A percentile compares a stretch with the other conserved stretches of the same genome.
These are phyloP conservation scores for Ceratina australensis DNA, from an alignment of 1,140 invertebrate species.

Conservation along the genomic window DNA sequence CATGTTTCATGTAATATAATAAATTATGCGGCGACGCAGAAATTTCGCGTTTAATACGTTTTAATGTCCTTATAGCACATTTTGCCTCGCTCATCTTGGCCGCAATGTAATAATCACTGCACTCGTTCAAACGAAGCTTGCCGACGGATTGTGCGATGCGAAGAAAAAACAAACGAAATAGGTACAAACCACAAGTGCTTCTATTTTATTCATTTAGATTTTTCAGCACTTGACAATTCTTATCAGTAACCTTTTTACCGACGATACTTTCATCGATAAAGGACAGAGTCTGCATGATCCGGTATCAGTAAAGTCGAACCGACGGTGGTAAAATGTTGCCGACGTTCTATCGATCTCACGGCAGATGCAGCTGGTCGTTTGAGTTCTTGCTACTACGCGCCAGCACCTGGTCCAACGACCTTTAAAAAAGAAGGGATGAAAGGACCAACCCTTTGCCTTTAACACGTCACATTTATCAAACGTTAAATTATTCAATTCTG, in stretches of 20 bases:
- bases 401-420: constrained; percentile 50
- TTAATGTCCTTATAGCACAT: constrained; percentile 28
- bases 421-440: background rate
- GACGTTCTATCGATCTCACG: constrained; percentile 45
- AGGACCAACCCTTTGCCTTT: background rate
- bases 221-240: too few species aligned
- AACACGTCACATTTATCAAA: too few species aligned
- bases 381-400: constrained; percentile 5
- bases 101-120: too few species aligned
- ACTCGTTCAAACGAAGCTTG: too few species aligned
- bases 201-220: background rate
- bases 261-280: constrained; percentile 23
- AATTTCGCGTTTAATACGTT: constrained; percentile 28
- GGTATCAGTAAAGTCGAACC: constrained; percentile 7
- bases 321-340: constrained; percentile 20
- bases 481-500: too few species aligned
- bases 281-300: background rate
- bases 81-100: constrained; percentile 1
- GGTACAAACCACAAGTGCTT: background rate
- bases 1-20: constrained; percentile 38
- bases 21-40: constrained; percentile 20
- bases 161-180: background rate
- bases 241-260: background rate
- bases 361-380: background rate
- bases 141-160: accelerated